Evolutionary conservation across 2,888 invertebrate species (phyloP), one percentile per base, ranked within the genome.

Genomic region (Hyppa rectilinea): DNA sequence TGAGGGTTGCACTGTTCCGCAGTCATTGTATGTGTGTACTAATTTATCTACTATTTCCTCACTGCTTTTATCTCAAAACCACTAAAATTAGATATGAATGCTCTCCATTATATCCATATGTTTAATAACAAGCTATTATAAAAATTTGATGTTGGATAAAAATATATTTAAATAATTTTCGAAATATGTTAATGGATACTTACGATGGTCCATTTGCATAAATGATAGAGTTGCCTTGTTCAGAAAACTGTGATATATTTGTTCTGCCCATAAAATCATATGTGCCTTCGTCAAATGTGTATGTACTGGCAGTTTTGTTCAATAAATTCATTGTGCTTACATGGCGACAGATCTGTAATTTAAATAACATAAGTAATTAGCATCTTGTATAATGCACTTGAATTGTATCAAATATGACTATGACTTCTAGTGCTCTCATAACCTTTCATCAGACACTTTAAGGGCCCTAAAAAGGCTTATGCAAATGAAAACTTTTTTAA

Each of bases 191-290:
- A 50, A 50, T 7, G 17, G 1, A 79, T 81, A 93, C 95, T 94
- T 89, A 95, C 95, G 95, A 94, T 73, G 93, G 93, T 2, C 77
- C 78, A 89, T 94, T 92, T 1, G 66, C 53, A 78, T 93, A 94
- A n/a, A 87, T 87, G 6, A 95, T 90, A 17, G 91, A 90, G 36
- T 85, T 85, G 17, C 93, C 94, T 85, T 92, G 88, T 45, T 86
- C 52, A 69, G 88, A 89, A 72, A 94, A 94, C 14, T 81, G 68
- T 2, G 92, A 85, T 29, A 80, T 59, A 80, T 88, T 91, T 17
- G 89, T 84, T 29, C 76, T 85, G 52, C 94, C 94, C 87, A 94
- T 79, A 66, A 83, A 91, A 64, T 92, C 91, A 80, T 90, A 91
- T 3, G 83, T 56, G 0, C 90, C 92, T 9, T 55, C 74, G 69